Evolutionary conservation across 2,113 vertebrate species (phyloP).

Genomic region (Varanus komodoensis): DNA sequence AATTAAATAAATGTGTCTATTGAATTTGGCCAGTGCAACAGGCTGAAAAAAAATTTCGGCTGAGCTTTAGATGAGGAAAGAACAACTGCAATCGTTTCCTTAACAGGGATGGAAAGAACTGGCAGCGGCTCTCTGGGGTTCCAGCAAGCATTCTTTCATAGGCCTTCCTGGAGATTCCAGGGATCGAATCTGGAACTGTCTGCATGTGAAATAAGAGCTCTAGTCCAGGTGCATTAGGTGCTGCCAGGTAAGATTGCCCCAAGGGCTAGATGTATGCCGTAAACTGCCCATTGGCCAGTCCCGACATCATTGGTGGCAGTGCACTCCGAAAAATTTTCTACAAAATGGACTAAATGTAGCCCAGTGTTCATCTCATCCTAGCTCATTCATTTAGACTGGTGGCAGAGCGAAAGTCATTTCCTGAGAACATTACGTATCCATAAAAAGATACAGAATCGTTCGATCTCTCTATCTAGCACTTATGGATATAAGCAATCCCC

Average conservation of each 20-base stretch:
- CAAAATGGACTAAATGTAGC: not conserved
- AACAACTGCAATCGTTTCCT: too few relatives aligned
- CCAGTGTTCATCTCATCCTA: constrained; percentile 54
- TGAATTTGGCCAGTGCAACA: too few relatives aligned
- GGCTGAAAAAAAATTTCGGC: too few relatives aligned
- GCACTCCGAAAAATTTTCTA: not conserved
- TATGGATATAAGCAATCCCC: constrained; percentile 67
- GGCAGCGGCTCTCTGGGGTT: too few relatives aligned
- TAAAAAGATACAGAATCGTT: constrained; percentile 71
- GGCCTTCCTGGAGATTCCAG: too few relatives aligned
- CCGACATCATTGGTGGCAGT: not conserved
- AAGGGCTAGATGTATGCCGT: not conserved
- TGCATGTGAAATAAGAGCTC: too few relatives aligned
- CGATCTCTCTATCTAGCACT: constrained; percentile 70
- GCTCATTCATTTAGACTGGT: constrained; percentile 73
- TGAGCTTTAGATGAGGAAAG: too few relatives aligned
- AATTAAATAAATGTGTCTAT: too few relatives aligned
- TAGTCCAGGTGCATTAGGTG: not conserved
- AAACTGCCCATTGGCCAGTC: too few relatives aligned
- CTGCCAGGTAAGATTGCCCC: not conserved
- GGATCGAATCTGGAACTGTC: too few relatives aligned
- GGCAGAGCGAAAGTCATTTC: constrained; percentile 69
- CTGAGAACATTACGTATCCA: constrained; percentile 74
- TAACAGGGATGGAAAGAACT: too few relatives aligned
- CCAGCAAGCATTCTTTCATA: too few relatives aligned